Percentiles rank a stretch among this genome's conserved stretches.
These are phyloP conservation scores for Protodeltote pygarga DNA, from an alignment of 2,888 invertebrate species.

Conservation along the genomic window DNA sequence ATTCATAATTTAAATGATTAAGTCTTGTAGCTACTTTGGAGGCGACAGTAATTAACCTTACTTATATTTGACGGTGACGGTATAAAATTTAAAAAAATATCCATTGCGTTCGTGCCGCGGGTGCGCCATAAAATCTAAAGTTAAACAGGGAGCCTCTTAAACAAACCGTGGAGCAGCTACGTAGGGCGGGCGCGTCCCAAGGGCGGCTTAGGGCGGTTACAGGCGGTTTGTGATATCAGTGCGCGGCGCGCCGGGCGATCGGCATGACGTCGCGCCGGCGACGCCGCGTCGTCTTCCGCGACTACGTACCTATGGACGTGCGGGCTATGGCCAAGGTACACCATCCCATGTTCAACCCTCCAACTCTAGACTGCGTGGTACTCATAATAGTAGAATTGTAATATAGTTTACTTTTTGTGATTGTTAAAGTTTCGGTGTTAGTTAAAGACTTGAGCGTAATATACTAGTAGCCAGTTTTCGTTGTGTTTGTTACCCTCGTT, in stretches of 20 bases:
- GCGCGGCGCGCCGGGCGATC: slow-evolving; percentile 70
- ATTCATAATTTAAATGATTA: neutral
- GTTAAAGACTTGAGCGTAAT: too few relatives aligned
- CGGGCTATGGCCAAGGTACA: slow-evolving; percentile 83
- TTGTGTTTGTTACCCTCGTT: too few relatives aligned
- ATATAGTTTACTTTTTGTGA: too few relatives aligned
- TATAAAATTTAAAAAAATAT: slow-evolving; percentile 35
- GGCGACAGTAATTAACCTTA: slow-evolving; percentile 12
- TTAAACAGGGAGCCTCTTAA: slow-evolving; percentile 40
- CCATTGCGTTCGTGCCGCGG: slow-evolving; percentile 29
- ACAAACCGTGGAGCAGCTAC: slow-evolving; percentile 34
- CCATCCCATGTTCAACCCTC: neutral
- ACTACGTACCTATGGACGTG: slow-evolving; percentile 82
- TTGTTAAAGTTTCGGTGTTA: too few relatives aligned
- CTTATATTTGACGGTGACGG: slow-evolving; percentile 13
- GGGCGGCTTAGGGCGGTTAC: slow-evolving; percentile 40
- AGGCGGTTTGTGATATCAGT: slow-evolving; percentile 59
- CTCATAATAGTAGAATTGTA: slow-evolving; percentile 1
- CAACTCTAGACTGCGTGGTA: neutral
- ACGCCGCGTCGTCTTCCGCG: slow-evolving; percentile 81
- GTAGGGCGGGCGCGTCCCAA: slow-evolving; percentile 42
- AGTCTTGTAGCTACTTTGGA: neutral
- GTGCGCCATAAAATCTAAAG: slow-evolving; percentile 44
- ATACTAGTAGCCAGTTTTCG: too few relatives aligned
- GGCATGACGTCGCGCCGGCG: slow-evolving; percentile 80